Conservation (phyloP, 2,797 vertebrate genomes). For the Cirrhinus mrigala region DNA sequence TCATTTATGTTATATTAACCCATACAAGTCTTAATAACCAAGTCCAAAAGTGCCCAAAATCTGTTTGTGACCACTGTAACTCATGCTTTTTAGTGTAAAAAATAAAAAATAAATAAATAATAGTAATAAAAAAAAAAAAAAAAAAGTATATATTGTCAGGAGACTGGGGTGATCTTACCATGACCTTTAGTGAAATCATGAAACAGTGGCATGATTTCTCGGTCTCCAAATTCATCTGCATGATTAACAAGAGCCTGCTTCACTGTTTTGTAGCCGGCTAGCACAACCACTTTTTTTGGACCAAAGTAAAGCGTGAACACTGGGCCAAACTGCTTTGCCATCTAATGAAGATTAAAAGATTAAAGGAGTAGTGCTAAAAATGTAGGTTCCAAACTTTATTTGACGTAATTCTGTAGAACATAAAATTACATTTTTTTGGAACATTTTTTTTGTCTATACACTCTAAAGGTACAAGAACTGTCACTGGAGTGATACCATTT, state of each 20-base stretch:
- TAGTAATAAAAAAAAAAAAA: too few relatives aligned
- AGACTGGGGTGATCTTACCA: conserved; percentile 63
- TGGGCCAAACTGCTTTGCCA: conserved; percentile 72
- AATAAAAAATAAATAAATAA: too few relatives aligned
- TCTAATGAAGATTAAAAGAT: conserved; percentile 52
- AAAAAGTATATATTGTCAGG: not conserved
- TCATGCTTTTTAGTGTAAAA: too few relatives aligned
- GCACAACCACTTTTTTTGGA: conserved; percentile 71
- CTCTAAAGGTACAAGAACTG: too few relatives aligned
- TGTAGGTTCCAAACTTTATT: not conserved
- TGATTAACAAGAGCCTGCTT: conserved; percentile 72
- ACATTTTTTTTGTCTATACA: not conserved
- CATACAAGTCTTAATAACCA: too few relatives aligned
- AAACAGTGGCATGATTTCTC: conserved; percentile 59
- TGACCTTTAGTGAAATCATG: conserved; percentile 50
- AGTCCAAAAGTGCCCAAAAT: not conserved
- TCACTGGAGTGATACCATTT: too few relatives aligned
- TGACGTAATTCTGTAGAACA: not conserved
- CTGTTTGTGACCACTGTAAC: not conserved
- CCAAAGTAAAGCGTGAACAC: conserved; percentile 74
- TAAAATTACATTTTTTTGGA: not conserved
- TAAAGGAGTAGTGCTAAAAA: not conserved
- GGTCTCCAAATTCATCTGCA: conserved; percentile 73
- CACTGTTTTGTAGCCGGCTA: conserved; percentile 74
- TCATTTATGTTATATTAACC: too few relatives aligned